These are phyloP conservation scores for Epizoanthus scotinus DNA, from an alignment of 92 coral and sea anemone species.

Conservation along the genomic window DNA sequence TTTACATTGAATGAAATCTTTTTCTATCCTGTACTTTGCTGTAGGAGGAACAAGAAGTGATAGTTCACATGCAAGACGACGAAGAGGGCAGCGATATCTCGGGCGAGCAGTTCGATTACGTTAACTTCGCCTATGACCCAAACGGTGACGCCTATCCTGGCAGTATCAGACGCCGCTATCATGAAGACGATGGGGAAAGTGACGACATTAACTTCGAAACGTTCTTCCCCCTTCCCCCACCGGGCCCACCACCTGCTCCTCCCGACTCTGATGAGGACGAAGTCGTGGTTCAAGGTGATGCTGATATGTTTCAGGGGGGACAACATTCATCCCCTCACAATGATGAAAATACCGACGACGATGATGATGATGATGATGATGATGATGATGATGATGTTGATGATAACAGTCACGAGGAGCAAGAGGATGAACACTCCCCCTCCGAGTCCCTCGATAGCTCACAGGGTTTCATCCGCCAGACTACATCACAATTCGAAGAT, in stretches of 20 bases:
- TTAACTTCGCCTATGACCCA: slow-evolving; percentile 18
- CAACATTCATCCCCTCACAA: slow-evolving; percentile 3
- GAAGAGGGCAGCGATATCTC: slow-evolving; percentile 43
- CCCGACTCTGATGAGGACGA: slow-evolving; percentile 55
- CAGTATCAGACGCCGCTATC: not conserved
- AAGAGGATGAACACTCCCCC: slow-evolving; percentile 8
- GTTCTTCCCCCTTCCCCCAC: slow-evolving; percentile 78
- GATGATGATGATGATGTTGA: slow-evolving; percentile 6
- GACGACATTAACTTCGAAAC: slow-evolving; percentile 38
- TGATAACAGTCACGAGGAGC: not conserved
- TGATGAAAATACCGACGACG: slow-evolving; percentile 1
- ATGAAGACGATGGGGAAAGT: slow-evolving; percentile 24
- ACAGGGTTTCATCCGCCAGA: slow-evolving; percentile 9
- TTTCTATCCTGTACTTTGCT: not conserved
- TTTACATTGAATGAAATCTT: not conserved
- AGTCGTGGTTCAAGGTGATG: not conserved
- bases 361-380: not conserved
- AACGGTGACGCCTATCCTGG: slow-evolving; percentile 12
- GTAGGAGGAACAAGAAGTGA: slow-evolving; percentile 77
- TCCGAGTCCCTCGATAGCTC: slow-evolving; percentile 25
- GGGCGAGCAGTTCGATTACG: not conserved
- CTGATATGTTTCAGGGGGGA: slow-evolving; percentile 28
- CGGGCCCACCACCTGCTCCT: slow-evolving; percentile 68
- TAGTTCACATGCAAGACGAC: slow-evolving; percentile 58
- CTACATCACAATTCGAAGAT: slow-evolving; percentile 5